Evolutionary conservation across 2,888 invertebrate species (phyloP), one percentile per base, ranked within the genome.

Genomic region (Ectropis crepuscularia): DNA sequence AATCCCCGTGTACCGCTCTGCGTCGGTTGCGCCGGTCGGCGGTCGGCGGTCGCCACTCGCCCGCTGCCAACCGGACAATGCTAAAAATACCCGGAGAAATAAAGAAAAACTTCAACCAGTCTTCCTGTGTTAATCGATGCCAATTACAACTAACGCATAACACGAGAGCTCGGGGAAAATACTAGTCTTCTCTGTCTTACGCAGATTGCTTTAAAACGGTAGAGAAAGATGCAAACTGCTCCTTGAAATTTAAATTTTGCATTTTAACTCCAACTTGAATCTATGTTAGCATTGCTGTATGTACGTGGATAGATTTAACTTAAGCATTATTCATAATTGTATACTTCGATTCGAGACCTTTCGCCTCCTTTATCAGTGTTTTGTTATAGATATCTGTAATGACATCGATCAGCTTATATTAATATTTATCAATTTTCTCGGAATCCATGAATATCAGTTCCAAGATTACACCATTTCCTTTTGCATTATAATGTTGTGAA

Each of bases 91-190:
- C 69, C 68, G 69, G 72, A 74, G 74, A 71, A 79, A 76, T 79
- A 82, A 83, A 87, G 69, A 73, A 73, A 70, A 74, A 74, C 75
- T 78, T 74, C 83, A 79, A 82, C 87, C 85, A 84, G 87, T 87
- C 88, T 90, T 91, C 90, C 90, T 87, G 88, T 88, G 90, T 88
- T 91, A 90, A 91, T 91, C 89, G 90, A 85, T 85, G 86, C 84
- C 89, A 90, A 89, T 90, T 89, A 89, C 86, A 79, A 72, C 75
- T 80, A 79, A 72, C 68, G 65, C 70, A 64, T 62, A 63, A 51
- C 62, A 11, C 48, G 61, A 42, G 57, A 60, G 63, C 59, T 67
- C 53, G 50, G 54, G 50, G 66, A 57, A 64, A 68, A 62, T 61
- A 54, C 39, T 61, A 53, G 57, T 36, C 28, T 53, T 68, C 66